Evolutionary conservation across 2,113 vertebrate species (phyloP).

Genomic region (Scytalopus superciliaris): DNA sequence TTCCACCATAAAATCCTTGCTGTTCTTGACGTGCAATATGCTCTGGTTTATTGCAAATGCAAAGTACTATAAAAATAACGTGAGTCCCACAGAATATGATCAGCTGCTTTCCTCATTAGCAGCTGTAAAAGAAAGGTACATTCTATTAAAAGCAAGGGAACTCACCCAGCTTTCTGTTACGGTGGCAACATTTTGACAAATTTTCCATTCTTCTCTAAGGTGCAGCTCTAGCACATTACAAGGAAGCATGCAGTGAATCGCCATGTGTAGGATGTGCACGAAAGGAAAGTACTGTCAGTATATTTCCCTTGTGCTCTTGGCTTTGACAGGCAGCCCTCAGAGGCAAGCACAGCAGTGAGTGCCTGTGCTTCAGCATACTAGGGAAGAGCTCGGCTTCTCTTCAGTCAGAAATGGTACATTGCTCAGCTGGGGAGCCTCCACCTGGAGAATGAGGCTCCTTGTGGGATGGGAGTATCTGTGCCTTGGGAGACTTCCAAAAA

Average conservation of each 20-base stretch:
- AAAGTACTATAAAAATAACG: neutral
- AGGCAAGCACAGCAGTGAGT: neutral
- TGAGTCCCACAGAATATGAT: neutral
- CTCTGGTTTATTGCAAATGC: neutral
- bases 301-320: neutral
- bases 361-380: neutral
- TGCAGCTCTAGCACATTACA: rapidly evolving
- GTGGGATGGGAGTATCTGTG: neutral
- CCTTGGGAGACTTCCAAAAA: neutral
- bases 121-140: neutral
- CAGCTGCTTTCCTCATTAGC: constrained; percentile 41
- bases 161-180: constrained; percentile 9
- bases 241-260: neutral
- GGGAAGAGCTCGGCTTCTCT: neutral
- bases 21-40: neutral
- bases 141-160: constrained; percentile 36
- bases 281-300: neutral
- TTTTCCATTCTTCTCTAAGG: constrained; percentile 1
- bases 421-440: neutral
- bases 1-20: neutral
- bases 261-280: neutral
- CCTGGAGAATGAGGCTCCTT: neutral
- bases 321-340: neutral
- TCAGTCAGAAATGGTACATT: neutral
- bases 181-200: neutral